A percentile compares a stretch with the other conserved stretches of the same genome.
Evolutionary conservation across 2,888 invertebrate genomes (phyloP).

Genomic region (Agonopterix arenella): DNA sequence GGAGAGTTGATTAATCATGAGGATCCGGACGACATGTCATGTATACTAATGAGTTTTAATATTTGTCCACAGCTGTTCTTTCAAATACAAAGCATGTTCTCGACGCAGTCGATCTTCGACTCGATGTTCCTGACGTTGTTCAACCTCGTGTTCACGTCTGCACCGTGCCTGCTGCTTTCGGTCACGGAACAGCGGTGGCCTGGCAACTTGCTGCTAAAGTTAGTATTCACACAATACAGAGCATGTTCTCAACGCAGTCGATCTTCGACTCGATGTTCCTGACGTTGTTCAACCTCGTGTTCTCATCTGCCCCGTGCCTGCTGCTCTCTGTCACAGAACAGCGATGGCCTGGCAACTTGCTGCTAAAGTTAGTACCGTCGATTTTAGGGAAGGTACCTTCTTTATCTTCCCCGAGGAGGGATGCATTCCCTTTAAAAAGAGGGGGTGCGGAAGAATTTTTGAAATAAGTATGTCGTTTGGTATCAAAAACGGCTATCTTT

Average conservation of each 20-base stretch:
- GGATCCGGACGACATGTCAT: too few species aligned
- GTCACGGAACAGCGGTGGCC: conserved; percentile 85
- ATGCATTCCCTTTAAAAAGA: too few species aligned
- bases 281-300: conserved; percentile 85
- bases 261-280: conserved; percentile 86
- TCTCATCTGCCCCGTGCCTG: conserved; percentile 85
- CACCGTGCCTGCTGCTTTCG: conserved; percentile 84
- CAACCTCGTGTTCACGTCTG: conserved; percentile 85
- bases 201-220: conserved; percentile 70
- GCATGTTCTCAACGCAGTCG: conserved; percentile 78
- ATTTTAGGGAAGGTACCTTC: too few species aligned
- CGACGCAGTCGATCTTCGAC: conserved; percentile 83
- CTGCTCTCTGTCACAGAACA: conserved; percentile 86
- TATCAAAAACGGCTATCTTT: too few species aligned
- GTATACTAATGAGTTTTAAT: too few species aligned
- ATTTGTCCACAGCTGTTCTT: conserved; percentile 73
- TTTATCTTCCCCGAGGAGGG: too few species aligned
- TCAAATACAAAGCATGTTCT: conserved; percentile 73
- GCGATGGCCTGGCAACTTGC: conserved; percentile 72
- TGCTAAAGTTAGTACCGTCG: conserved; percentile 58
- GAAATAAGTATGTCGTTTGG: too few species aligned
- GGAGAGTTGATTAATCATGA: too few species aligned
- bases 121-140: conserved; percentile 85
- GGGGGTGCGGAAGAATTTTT: too few species aligned
- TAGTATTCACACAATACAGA: conserved; percentile 43